A percentile compares a stretch with the other conserved stretches of the same genome.
Conservation (phyloP, 2,113 vertebrate species). For the Bufo bufo region DNA sequence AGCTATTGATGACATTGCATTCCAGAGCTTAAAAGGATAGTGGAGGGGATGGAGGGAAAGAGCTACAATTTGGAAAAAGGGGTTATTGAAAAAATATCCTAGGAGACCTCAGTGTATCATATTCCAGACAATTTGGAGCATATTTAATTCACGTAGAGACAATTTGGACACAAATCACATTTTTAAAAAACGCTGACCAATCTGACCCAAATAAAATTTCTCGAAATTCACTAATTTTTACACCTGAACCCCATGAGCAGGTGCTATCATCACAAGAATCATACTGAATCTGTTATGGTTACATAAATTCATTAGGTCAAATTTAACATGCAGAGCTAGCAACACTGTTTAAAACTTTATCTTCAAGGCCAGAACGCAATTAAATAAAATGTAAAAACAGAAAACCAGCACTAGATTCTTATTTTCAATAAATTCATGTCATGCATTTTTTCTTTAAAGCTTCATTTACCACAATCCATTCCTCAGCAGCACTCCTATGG, state of each 20-base stretch:
- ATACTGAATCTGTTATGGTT: background rate
- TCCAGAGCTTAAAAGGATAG: too few relatives aligned
- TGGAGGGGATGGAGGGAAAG: too few relatives aligned
- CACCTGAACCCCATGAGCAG: background rate
- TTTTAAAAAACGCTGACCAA: too few relatives aligned
- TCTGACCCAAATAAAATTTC: too few relatives aligned
- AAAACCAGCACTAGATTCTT: background rate
- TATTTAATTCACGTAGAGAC: too few relatives aligned
- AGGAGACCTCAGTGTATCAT: too few relatives aligned
- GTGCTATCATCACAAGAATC: background rate
- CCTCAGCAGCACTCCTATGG: slow-evolving; percentile 15
- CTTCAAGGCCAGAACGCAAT: background rate
- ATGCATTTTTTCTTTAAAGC: slow-evolving; percentile 32
- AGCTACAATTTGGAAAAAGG: too few relatives aligned
- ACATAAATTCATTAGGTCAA: background rate
- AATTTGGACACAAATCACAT: too few relatives aligned
- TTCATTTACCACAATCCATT: slow-evolving; percentile 47
- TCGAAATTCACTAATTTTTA: background rate
- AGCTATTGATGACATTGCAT: too few relatives aligned
- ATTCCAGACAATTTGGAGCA: too few relatives aligned
- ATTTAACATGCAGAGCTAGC: background rate
- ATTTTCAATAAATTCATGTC: slow-evolving; percentile 10
- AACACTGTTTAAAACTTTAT: background rate
- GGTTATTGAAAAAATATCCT: too few relatives aligned
- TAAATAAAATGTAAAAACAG: slow-evolving; percentile 18